A percentile compares a stretch with the other conserved stretches of the same genome.
Conservation (phyloP, 1,140 invertebrate genomes). For the Listronotus oregonensis region DNA sequence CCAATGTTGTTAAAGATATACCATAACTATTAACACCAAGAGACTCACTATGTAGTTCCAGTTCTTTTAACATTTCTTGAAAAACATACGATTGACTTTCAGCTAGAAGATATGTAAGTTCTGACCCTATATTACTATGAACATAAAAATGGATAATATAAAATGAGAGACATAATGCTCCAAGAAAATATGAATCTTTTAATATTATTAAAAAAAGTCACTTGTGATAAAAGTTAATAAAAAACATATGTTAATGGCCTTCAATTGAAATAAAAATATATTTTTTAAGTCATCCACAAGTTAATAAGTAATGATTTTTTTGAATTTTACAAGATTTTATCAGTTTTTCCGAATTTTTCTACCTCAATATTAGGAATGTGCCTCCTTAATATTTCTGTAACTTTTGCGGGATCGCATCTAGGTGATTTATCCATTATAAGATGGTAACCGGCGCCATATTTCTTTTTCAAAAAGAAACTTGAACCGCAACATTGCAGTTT, state of each 20-base stretch:
- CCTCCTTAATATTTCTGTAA: slow-evolving; percentile 41
- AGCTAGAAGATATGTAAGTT: slow-evolving; percentile 45
- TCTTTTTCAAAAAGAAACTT: slow-evolving; percentile 85
- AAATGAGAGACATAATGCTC: background rate
- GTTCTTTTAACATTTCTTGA: slow-evolving; percentile 67
- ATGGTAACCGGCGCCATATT: slow-evolving; percentile 75
- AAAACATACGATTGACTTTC: slow-evolving; percentile 58
- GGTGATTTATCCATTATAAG: slow-evolving; percentile 61
- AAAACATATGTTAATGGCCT: too few relatives aligned
- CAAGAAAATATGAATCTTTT: slow-evolving; percentile 3
- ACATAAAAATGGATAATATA: too few relatives aligned
- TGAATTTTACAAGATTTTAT: too few relatives aligned
- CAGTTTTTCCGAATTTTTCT: too few relatives aligned
- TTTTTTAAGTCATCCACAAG: too few relatives aligned
- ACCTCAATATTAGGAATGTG: slow-evolving; percentile 46
- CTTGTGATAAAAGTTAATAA: too few relatives aligned
- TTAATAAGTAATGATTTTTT: too few relatives aligned
- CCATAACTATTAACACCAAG: slow-evolving; percentile 70
- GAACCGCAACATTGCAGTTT: slow-evolving; percentile 82
- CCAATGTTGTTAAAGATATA: slow-evolving; percentile 82
- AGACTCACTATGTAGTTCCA: slow-evolving; percentile 68
- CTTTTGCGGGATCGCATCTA: slow-evolving; percentile 59
- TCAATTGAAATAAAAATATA: too few relatives aligned
- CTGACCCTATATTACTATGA: slow-evolving; percentile 44
- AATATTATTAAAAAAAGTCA: background rate